Evolutionary conservation across 2,113 vertebrate genomes (phyloP), one percentile per base, ranked within the genome.

Genomic region (Arvicanthis niloticus): DNA sequence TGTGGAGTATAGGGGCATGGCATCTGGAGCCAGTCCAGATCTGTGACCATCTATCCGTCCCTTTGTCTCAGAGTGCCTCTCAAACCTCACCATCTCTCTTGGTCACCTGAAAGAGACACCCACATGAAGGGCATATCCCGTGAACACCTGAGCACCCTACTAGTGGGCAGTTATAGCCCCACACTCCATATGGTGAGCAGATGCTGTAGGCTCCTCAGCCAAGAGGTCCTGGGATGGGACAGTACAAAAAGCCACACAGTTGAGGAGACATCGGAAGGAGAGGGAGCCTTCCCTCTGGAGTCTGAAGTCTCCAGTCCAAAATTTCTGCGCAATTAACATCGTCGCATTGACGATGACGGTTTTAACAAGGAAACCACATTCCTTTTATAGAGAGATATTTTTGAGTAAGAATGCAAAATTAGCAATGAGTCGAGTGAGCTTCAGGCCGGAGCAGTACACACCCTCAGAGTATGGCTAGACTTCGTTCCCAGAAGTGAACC

Each of bases 141-240:
- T 4, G 73, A 62, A 8, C 37, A 26, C 60, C 73, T 40, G 34
- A 58, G 67, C 37, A 29, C 24, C n/a, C 24, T n/a, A 19, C 72
- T 3, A 1, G 3, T 53, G 34, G 24, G 58, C 7, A 68, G 34
- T 56, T 72, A 37, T 0, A 2, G 24, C 51, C 26, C 58, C 37
- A 1, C 9, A 56, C 13, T 2, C 5, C 13, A 42, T 0, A 5
- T 6, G 0, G 11, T 1, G 22, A 70, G 86, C 48, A 72, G 19
- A 56, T 73, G 37, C 68, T 15, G 42, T 12, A 42, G 45, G 40
- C 40, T 78, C n/a, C 37, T 19, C 37, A 17, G 1, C 29, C 45
- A 58, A 1, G 60, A 68, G 22, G 40, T 2, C 7, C 45, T 13
- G 12, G 19, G 42, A 73, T 29, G 12, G 53, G 48, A 53, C 7